Percentiles rank a stretch among this genome's conserved stretches.
Conservation (phyloP, 2,797 vertebrate genomes). For the Typhlichthys eigenmanni region DNA sequence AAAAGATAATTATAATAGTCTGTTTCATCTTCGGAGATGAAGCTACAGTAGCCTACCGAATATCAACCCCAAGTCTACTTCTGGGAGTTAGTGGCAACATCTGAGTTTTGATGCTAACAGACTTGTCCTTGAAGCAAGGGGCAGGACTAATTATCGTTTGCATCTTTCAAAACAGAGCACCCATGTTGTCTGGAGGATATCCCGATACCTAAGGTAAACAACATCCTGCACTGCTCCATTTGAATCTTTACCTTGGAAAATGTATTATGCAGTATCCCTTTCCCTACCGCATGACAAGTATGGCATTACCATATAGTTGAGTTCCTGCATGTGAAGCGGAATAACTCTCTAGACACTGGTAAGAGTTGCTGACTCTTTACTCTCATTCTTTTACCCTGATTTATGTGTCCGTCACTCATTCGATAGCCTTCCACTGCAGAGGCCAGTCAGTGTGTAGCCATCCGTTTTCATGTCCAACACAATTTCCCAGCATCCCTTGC, state of each 20-base stretch:
- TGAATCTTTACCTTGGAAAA: conserved; percentile 40
- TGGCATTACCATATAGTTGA: conserved; percentile 32
- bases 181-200: conserved; percentile 29
- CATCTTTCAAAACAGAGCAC: conserved; percentile 17
- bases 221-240: conserved; percentile 15
- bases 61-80: no score
- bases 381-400: conserved; percentile 63
- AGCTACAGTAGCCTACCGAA: no score
- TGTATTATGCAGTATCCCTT: conserved; percentile 17
- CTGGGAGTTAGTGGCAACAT: no score
- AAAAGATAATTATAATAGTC: no score
- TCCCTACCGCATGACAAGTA: conserved; percentile 31
- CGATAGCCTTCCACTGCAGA: conserved; percentile 29
- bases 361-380: conserved; percentile 34
- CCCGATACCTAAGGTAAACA: conserved; percentile 31
- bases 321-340: conserved; percentile 38
- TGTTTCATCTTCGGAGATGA: no score
- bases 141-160: background rate
- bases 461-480: conserved; percentile 44
- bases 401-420: conserved; percentile 45
- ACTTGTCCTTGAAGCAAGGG: no score
- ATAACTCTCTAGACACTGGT: conserved; percentile 42
- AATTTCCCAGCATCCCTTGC: no score
- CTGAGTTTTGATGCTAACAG: no score
- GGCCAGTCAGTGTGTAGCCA: conserved; percentile 36